Evolutionary conservation across 1,140 invertebrate genomes (phyloP), one percentile per base, ranked within the genome.

Genomic region (Hycleus cichorii): DNA sequence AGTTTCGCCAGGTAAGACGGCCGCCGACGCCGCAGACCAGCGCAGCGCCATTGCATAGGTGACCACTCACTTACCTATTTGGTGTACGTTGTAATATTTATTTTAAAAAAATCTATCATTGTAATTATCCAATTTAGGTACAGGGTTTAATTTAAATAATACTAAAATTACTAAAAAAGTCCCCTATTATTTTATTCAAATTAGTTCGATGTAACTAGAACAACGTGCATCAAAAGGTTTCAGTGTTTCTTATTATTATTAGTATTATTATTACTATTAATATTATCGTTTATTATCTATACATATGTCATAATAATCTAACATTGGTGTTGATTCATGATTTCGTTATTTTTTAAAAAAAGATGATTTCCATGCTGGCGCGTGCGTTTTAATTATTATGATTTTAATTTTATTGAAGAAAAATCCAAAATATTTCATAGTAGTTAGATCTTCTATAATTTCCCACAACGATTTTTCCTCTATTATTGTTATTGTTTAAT

Each of bases 1-100:
- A 97, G 91, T 82, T 98, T 98, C 85, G 91, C 94, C 81, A 97
- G 93, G 93, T 97, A 90, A 93, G 88, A 78, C 69, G 68, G 72
- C 70, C 66, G 65, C 66, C 67, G 64, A 65, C 70, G 64, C 62
- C 71, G 73, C 69, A 71, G 65, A 66, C 72, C 75, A 76, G 65
- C 74, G 67, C 71, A 72, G 69, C 71, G 70, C 71, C 70, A 72
- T 72, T 71, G 72, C 71, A 72, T 73, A 72, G 70, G 70, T 72
- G 70, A 78, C 78, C 76, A 76, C 74, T 77, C 77, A 77, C 75
- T 78, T 75, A 78, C 75, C 76, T 73, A 73, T 18, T 78, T 77
- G 77, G 77, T 77, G 77, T 79, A 78, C 76, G 72, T 79, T 74
- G 45, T 45, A 42, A 42, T 42, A 8, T 8, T 42, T 10, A 42